phyloP scores from a whole-genome alignment of 2,113 vertebrate species.

The Copsychus sechellarum region DNA sequence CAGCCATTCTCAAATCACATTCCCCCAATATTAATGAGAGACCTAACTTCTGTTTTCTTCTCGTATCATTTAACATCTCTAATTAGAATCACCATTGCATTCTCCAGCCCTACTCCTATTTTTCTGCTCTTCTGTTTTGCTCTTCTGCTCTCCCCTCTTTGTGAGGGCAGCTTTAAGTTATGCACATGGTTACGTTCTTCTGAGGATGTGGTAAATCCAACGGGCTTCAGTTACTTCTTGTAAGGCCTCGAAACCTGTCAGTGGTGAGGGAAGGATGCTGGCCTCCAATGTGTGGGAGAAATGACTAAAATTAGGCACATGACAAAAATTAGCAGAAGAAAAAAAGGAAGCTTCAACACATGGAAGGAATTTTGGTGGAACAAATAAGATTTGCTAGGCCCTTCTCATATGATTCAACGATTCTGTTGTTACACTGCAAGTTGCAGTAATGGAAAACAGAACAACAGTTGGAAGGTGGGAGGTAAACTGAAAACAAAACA shows the following conservation, averaged over 20 bases:
- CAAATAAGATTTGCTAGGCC: slow-evolving; percentile 75
- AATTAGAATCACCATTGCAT: not conserved
- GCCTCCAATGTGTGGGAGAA: slow-evolving; percentile 63
- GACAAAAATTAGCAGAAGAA: slow-evolving; percentile 75
- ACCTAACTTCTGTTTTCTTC: not conserved
- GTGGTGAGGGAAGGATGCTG: slow-evolving; percentile 57
- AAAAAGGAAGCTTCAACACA: slow-evolving; percentile 72
- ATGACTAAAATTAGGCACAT: slow-evolving; percentile 76
- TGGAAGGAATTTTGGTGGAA: slow-evolving; percentile 77
- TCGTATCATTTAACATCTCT: not conserved
- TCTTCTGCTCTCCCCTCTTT: slow-evolving; percentile 45
- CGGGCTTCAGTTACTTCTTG: slow-evolving; percentile 63
- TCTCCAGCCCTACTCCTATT: not conserved
- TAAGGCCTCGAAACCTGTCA: slow-evolving; percentile 67
- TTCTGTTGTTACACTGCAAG: slow-evolving; percentile 70
- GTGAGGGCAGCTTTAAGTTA: slow-evolving; percentile 53
- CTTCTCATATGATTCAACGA: slow-evolving; percentile 77
- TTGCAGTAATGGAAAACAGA: slow-evolving; percentile 73
- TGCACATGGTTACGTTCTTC: slow-evolving; percentile 45
- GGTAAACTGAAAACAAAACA: slow-evolving; percentile 50
- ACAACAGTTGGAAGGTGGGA: slow-evolving; percentile 47
- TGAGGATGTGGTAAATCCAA: slow-evolving; percentile 69
- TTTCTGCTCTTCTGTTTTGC: not conserved
- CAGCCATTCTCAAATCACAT: not conserved
- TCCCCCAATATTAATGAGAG: not conserved